Conservation (phyloP, 2,888 invertebrate species). For the Blastobasis lacticolella region DNA sequence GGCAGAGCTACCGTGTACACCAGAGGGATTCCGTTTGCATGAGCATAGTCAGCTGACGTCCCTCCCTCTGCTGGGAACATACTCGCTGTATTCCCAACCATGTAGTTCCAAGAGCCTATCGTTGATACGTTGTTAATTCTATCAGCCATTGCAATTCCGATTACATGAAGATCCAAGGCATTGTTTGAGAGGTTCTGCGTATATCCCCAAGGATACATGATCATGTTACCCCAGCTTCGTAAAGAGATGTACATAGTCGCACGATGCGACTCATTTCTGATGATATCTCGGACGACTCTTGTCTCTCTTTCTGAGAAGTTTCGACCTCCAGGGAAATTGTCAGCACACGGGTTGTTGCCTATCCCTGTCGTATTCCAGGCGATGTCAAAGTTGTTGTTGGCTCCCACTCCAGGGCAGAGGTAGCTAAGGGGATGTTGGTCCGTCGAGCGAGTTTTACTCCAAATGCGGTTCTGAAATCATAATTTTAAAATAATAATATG, state of each 20-base stretch:
- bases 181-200: constrained; percentile 65
- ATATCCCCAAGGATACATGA: constrained; percentile 81
- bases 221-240: constrained; percentile 84
- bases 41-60: constrained; percentile 79
- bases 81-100: constrained; percentile 66
- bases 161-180: constrained; percentile 51
- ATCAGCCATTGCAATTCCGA: constrained; percentile 50
- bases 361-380: constrained; percentile 79
- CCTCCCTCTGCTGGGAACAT: constrained; percentile 73
- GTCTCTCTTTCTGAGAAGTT: constrained; percentile 81
- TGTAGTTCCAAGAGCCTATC: constrained; percentile 52
- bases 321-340: constrained; percentile 74
- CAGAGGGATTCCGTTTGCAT: constrained; percentile 69
- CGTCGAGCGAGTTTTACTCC: constrained; percentile 80
- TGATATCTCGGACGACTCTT: constrained; percentile 69
- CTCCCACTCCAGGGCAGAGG: constrained; percentile 80
- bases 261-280: constrained; percentile 58
- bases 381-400: constrained; percentile 83
- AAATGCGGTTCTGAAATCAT: constrained; percentile 67
- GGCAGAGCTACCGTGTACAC: constrained; percentile 79
- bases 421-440: constrained; percentile 28
- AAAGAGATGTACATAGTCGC: constrained; percentile 80
- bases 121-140: constrained; percentile 44
- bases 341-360: constrained; percentile 69
- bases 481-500: too few species aligned